Conservation (phyloP, 1,140 invertebrate species). For the Wasmannia auropunctata region DNA sequence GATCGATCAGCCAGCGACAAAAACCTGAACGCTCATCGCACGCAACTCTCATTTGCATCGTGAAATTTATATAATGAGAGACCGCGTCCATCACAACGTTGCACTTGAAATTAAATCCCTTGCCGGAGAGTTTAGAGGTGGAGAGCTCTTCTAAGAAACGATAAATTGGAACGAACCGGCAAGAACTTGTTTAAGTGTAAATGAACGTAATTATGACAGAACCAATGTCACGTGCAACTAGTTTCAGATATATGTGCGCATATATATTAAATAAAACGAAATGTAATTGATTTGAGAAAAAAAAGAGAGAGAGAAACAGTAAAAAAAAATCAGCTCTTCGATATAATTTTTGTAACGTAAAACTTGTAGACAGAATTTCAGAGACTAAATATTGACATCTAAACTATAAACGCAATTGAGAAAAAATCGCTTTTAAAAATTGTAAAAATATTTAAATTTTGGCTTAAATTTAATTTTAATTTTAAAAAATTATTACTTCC, state of each 20-base stretch:
- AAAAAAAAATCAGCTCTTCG: not conserved
- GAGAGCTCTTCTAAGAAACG: constrained; percentile 17
- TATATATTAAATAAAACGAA: constrained; percentile 3
- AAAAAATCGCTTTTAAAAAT: not conserved
- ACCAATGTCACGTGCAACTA: not conserved
- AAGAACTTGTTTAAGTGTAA: constrained; percentile 24
- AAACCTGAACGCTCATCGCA: constrained; percentile 24
- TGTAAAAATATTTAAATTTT: not conserved
- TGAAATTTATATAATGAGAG: constrained; percentile 21
- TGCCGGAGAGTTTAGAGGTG: not conserved
- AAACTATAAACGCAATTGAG: not conserved
- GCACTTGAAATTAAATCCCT: constrained; percentile 27
- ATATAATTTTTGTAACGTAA: not conserved
- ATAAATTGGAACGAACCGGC: not conserved
- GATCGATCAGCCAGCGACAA: constrained; percentile 45
- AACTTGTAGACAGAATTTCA: not conserved
- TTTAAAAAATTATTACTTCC: not conserved
- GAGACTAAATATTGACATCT: not conserved
- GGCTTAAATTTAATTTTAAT: no score
- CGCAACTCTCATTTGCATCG: constrained; percentile 39
- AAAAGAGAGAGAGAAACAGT: not conserved
- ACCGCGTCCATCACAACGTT: constrained; percentile 7
- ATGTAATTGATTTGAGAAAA: not conserved
- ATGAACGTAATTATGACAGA: constrained; percentile 12
- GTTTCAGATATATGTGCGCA: not conserved